Percentiles rank a stretch among this genome's conserved stretches.
Conservation (phyloP, 2,797 vertebrate genomes). For the Xiphorhynchus erythropygius region DNA sequence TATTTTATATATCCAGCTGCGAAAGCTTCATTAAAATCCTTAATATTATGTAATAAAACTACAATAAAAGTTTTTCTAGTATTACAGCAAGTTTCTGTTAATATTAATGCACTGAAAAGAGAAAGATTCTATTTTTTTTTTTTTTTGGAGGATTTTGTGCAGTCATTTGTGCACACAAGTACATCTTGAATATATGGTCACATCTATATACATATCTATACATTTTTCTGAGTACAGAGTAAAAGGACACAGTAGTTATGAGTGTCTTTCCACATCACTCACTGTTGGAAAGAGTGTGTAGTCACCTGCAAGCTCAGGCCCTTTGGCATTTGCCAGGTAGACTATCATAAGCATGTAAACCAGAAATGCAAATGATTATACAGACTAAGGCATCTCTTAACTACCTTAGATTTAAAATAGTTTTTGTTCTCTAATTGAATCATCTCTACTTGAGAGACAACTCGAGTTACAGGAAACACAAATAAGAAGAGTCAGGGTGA, state of each 20-base stretch:
- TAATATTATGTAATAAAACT: conserved; percentile 17
- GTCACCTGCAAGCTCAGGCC: neutral
- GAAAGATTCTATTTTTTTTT: neutral
- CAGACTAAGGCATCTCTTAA: neutral
- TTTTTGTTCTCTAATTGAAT: conserved; percentile 28
- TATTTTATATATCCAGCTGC: conserved; percentile 35
- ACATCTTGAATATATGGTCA: neutral
- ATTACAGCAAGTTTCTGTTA: neutral
- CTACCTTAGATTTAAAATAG: neutral
- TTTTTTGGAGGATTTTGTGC: neutral
- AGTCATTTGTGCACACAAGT: neutral
- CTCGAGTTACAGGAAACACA: conserved; percentile 4
- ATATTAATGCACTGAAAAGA: neutral
- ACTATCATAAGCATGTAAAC: neutral
- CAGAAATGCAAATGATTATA: neutral
- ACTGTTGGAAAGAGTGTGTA: rapidly evolving
- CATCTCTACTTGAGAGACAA: neutral
- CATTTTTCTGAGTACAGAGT: neutral
- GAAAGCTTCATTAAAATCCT: conserved; percentile 26
- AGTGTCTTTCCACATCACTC: neutral
- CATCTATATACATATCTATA: rapidly evolving
- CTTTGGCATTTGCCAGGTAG: neutral
- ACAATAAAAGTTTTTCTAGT: neutral
- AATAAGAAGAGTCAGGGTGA: conserved; percentile 23
- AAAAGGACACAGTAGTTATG: neutral